Conservation (phyloP, 2,797 vertebrate species). For the Allobates femoralis region DNA sequence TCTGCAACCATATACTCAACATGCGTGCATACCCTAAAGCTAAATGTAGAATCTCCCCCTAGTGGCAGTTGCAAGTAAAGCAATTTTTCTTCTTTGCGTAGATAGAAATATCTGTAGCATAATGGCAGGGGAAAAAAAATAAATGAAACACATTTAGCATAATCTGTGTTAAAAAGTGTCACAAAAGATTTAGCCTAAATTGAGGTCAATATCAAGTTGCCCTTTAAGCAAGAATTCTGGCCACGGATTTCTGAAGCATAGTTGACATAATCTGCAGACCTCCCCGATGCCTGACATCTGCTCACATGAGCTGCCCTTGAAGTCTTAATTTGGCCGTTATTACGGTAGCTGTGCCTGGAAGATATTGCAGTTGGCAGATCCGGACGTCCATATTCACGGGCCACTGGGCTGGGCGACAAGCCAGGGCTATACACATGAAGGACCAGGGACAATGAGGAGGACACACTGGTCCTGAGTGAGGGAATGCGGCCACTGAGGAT, state of each 20-base stretch:
- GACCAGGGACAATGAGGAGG: slow-evolving; percentile 43
- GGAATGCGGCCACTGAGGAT: background rate
- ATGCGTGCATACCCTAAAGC: background rate
- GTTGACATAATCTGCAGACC: background rate
- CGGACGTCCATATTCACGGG: slow-evolving; percentile 5
- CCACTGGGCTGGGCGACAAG: slow-evolving; percentile 12
- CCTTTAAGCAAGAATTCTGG: background rate
- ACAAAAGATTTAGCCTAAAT: background rate
- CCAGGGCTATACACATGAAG: slow-evolving; percentile 24
- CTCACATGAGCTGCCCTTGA: slow-evolving; percentile 5
- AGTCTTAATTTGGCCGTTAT: slow-evolving; percentile 29
- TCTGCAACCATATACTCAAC: too few species aligned
- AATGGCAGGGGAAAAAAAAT: too few species aligned
- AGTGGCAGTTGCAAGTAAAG: background rate
- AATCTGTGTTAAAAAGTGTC: too few species aligned
- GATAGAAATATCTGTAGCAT: too few species aligned
- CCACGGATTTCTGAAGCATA: background rate
- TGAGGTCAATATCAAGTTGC: background rate
- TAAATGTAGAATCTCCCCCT: background rate
- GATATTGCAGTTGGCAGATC: slow-evolving; percentile 10
- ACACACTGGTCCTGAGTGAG: background rate
- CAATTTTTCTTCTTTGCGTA: too few species aligned
- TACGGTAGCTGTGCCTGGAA: background rate
- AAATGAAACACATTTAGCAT: too few species aligned
- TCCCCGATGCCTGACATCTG: background rate